A percentile compares a stretch with the other conserved stretches of the same genome.
phyloP scores from a whole-genome alignment of 2,888 invertebrate genomes.

The Sesia apiformis region DNA sequence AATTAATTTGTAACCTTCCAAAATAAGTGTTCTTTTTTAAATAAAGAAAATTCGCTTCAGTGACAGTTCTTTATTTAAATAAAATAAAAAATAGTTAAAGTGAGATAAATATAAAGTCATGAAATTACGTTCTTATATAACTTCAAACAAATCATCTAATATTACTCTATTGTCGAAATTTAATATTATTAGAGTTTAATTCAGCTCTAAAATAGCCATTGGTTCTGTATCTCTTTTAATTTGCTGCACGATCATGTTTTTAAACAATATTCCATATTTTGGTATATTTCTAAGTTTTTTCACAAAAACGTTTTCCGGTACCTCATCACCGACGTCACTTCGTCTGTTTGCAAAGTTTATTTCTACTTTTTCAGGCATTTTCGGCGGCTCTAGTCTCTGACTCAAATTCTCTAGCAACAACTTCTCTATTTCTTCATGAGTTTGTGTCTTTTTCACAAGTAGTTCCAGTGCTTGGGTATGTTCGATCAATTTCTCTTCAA shows the following conservation, averaged over 20 bases:
- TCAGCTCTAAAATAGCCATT: neutral
- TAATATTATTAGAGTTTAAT: neutral
- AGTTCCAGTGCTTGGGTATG: conserved; percentile 43
- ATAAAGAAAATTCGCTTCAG: no score
- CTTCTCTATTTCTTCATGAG: conserved; percentile 27
- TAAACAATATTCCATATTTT: conserved; percentile 36
- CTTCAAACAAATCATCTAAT: no score
- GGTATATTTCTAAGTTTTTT: conserved; percentile 34
- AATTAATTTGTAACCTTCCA: no score
- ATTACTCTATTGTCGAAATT: no score
- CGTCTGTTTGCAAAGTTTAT: conserved; percentile 17
- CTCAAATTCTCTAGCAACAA: conserved; percentile 30
- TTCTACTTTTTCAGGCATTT: conserved; percentile 36
- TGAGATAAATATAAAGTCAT: no score
- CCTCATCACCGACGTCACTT: conserved; percentile 11
- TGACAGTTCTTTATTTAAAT: no score
- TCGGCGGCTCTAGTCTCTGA: conserved; percentile 22
- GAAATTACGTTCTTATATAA: no score
- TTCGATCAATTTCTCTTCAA: conserved; percentile 39
- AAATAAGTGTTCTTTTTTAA: no score
- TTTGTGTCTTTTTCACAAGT: conserved; percentile 25
- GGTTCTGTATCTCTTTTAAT: conserved; percentile 12
- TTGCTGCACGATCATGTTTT: conserved; percentile 27
- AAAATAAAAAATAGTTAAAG: no score
- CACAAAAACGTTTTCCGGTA: conserved; percentile 24